Percentiles rank a stretch among this genome's conserved stretches.
Evolutionary conservation across 2,888 invertebrate genomes (phyloP).

Genomic region (Watsonalla binaria): DNA sequence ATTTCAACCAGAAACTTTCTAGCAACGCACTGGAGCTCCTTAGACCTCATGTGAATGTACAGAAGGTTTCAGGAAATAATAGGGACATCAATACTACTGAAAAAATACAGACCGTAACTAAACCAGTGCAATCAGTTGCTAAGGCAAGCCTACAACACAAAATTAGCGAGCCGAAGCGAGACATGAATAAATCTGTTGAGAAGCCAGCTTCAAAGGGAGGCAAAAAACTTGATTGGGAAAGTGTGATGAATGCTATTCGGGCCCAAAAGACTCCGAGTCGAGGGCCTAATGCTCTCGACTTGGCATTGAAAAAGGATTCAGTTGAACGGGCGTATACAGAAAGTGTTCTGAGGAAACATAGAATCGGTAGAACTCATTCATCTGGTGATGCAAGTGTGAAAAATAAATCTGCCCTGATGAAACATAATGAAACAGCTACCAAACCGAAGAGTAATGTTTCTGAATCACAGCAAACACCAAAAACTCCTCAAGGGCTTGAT

Average conservation of each 20-base stretch:
- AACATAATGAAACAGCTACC: neutral
- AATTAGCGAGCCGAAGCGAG: constrained; percentile 10
- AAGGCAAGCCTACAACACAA: constrained; percentile 5
- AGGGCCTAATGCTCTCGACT: constrained; percentile 54
- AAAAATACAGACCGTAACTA: neutral
- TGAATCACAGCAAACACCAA: neutral
- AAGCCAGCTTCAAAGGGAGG: constrained; percentile 8
- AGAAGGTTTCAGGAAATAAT: constrained; percentile 1
- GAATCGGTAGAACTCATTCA: constrained; percentile 11
- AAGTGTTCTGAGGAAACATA: constrained; percentile 22
- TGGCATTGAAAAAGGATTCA: constrained; percentile 46
- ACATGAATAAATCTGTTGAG: constrained; percentile 8
- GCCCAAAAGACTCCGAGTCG: constrained; percentile 61
- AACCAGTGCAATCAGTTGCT: neutral
- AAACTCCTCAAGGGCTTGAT: neutral
- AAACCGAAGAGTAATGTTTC: neutral
- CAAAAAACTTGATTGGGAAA: constrained; percentile 46
- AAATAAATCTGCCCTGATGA: constrained; percentile 2
- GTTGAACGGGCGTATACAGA: constrained; percentile 30
- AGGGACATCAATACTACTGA: neutral
- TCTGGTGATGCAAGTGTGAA: neutral
- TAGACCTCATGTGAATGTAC: neutral
- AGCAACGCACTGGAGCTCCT: neutral
- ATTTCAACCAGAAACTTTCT: neutral
- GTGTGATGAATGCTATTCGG: constrained; percentile 54